Base-by-base conservation (phyloP, 2,797 vertebrate genomes). In the Cossypha heuglini region DNA sequence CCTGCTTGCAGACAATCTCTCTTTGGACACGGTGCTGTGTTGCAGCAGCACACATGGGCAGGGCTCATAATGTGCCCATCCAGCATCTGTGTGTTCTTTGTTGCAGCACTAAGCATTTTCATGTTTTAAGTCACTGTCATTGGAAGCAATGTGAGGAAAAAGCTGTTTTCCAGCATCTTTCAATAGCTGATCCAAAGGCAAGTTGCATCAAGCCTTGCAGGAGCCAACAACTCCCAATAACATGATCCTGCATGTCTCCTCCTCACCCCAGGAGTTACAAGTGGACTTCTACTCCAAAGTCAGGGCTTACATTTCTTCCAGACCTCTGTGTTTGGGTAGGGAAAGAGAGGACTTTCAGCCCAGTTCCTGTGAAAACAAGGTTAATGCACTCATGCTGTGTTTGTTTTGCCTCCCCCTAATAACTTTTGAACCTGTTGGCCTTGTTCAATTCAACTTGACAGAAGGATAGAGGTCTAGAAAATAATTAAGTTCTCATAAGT, bases 401-500 rank as follows among this genome's bases (percentile, higher is more conserved):
- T 94, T 94, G 52, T 86, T 95, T 95, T 81, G 62, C 66, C 85
- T 93, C 40, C 69, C 10, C 54, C 46, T 54, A 93, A 57, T 31
- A 86, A 94, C 90, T 94, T 96, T 45, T 81, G 90, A 97, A 94
- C 82, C 40, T 0, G 2, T 73, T 2, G 2, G 82, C 62, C 73
- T 88, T 81, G 62, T 93, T 94, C 91, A 91, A 55, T 88, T 94
- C 40, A 84, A 72, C 35, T 54, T 77, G 82, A 91, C 82, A 90
- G 82, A 88, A 94, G 55, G 81, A 68, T 42, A 82, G 84, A 83
- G 18, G 40, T 86, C 82, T 84, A 48, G 42, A 61, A 90, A 91
- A 83, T 46, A 93, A 86, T 57, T 64, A 67, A 54, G 40, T 79
- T 91, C 40, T 83, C 33, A 0, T 13, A 75, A 69, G 22, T 66